A percentile compares a stretch with the other conserved stretches of the same genome.
Evolutionary conservation across 2,797 vertebrate genomes (phyloP).

Genomic region (Pristis pectinata): DNA sequence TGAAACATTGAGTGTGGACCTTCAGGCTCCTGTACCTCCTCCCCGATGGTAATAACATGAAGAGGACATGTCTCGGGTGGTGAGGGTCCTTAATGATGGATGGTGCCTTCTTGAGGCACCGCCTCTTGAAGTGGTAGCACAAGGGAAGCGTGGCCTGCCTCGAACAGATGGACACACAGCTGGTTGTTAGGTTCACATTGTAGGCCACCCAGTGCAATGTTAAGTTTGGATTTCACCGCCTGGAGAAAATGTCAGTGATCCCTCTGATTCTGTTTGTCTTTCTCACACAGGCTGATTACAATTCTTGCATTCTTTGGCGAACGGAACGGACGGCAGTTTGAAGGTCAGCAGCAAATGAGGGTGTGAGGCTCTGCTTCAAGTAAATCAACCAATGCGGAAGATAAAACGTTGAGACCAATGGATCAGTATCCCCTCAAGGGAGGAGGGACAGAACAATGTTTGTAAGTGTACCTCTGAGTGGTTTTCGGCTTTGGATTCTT

Average conservation of each 20-base stretch:
- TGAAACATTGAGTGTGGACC: too few relatives aligned
- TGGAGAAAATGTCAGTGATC: too few relatives aligned
- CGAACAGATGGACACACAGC: too few relatives aligned
- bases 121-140: too few relatives aligned
- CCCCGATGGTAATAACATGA: too few relatives aligned
- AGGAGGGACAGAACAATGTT: background rate
- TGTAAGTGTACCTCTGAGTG: background rate
- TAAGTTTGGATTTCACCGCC: background rate
- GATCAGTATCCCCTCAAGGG: too few relatives aligned
- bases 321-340: constrained; percentile 22
- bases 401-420: background rate
- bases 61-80: too few relatives aligned
- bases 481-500: background rate
- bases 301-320: constrained; percentile 29
- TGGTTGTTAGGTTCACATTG: background rate
- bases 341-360: background rate
- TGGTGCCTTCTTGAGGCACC: too few relatives aligned
- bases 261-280: background rate
- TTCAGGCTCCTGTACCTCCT: too few relatives aligned
- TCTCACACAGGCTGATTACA: background rate
- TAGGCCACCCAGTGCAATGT: background rate
- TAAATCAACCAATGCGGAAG: background rate
- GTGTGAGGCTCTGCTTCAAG: background rate
- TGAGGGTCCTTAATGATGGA: too few relatives aligned
- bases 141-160: too few relatives aligned